Conservation (phyloP, 53 echinoderm and acorn worm genomes). For the Echinarachnius parma region DNA sequence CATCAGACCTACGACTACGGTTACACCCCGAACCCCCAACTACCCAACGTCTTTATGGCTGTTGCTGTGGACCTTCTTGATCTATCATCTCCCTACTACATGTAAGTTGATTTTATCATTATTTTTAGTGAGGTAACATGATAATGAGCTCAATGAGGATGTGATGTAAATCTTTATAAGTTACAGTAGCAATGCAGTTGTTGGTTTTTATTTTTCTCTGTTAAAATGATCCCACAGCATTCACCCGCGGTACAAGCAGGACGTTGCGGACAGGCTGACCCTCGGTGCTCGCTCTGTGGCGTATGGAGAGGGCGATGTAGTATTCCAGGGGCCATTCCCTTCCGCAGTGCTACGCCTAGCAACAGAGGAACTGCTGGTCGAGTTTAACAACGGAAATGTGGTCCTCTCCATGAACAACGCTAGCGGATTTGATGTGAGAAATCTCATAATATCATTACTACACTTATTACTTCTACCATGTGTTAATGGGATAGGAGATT, state of each 20-base stretch:
- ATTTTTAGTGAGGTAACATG: neutral
- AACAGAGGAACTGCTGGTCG: slow-evolving; percentile 23
- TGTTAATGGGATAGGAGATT: too few species aligned
- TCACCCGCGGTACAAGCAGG: slow-evolving; percentile 91
- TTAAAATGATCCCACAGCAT: slow-evolving; percentile 44
- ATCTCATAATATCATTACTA: too few species aligned
- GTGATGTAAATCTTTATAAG: neutral
- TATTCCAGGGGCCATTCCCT: slow-evolving; percentile 73
- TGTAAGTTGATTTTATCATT: slow-evolving; percentile 41
- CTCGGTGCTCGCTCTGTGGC: slow-evolving; percentile 73
- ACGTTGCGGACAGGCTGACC: slow-evolving; percentile 71
- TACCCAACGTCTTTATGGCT: slow-evolving; percentile 84
- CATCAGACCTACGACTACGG: slow-evolving; percentile 84
- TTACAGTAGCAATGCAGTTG: neutral
- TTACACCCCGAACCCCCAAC: slow-evolving; percentile 59
- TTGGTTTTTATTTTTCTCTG: neutral
- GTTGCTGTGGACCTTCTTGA: slow-evolving; percentile 83
- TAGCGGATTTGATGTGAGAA: slow-evolving; percentile 76
- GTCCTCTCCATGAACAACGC: slow-evolving; percentile 39
- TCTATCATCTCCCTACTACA: slow-evolving; percentile 55
- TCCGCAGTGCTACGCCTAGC: slow-evolving; percentile 37
- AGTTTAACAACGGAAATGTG: slow-evolving; percentile 50
- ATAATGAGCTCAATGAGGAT: too few species aligned
- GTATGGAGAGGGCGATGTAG: slow-evolving; percentile 49
- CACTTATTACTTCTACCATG: too few species aligned